Conservation (phyloP, 2,797 vertebrate genomes). For the Sebastes nivosus region DNA sequence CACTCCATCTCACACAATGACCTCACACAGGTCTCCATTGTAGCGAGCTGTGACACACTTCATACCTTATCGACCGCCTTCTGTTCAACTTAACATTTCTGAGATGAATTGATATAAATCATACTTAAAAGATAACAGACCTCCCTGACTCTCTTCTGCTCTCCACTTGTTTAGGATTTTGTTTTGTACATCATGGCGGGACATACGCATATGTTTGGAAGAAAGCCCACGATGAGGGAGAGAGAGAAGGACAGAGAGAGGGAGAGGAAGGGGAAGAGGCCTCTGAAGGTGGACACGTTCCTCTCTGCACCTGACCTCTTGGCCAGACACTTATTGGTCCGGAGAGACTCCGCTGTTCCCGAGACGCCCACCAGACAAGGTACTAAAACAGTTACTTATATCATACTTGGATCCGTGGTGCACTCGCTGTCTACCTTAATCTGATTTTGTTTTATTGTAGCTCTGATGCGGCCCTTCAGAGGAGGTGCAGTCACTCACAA, state of each 20-base stretch:
- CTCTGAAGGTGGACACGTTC: slow-evolving; percentile 91
- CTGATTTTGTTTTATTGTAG: slow-evolving; percentile 45
- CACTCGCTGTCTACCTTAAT: not conserved
- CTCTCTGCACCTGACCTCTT: slow-evolving; percentile 91
- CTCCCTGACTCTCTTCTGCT: slow-evolving; percentile 63
- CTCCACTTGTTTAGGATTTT: slow-evolving; percentile 86
- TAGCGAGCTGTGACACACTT: slow-evolving; percentile 85
- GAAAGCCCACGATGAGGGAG: slow-evolving; percentile 86
- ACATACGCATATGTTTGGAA: slow-evolving; percentile 90
- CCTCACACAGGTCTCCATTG: slow-evolving; percentile 83
- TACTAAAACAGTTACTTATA: slow-evolving; percentile 44
- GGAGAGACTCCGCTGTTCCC: slow-evolving; percentile 81
- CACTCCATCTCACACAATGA: slow-evolving; percentile 80
- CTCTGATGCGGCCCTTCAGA: slow-evolving; percentile 88
- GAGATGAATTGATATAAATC: slow-evolving; percentile 67
- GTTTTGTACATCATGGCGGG: slow-evolving; percentile 93
- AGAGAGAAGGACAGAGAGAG: slow-evolving; percentile 86
- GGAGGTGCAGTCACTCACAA: slow-evolving; percentile 91
- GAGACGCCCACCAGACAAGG: slow-evolving; percentile 79
- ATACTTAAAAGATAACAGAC: slow-evolving; percentile 76
- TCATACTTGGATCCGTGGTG: not conserved
- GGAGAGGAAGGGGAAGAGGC: slow-evolving; percentile 85
- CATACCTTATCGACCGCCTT: slow-evolving; percentile 72
- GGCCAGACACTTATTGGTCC: slow-evolving; percentile 87
- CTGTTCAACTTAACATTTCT: slow-evolving; percentile 66